Base-by-base conservation (phyloP, 2,888 invertebrate genomes). In the Philereme transversata region DNA sequence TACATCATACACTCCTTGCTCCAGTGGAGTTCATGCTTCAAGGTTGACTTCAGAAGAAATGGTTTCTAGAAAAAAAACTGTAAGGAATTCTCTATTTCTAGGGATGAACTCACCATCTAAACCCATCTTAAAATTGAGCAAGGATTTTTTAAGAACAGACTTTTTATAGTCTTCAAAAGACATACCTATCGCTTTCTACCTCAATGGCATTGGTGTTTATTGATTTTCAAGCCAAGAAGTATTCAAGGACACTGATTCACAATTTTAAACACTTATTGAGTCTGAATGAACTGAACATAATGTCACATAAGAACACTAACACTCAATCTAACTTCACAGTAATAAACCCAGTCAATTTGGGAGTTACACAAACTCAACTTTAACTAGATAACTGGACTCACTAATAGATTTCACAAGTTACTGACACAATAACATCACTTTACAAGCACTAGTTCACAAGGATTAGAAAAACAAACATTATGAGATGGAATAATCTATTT, bases 401-500 rank as follows among this genome's bases (percentile, higher is more conserved):
- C 64, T 50, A 46, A 67, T 63, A 54, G 43, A 43, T 43, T 54
- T 54, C 67, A 65, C 65, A 36, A 43, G 41, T 34, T 7, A 48
- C 40, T 44, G 52, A 57, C 65, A 67, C 69, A 62, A 53, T 35
- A 67, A 66, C 57, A 60, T 51, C 68, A 70, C 68, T 62, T 61
- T 47, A 61, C 60, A 67, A 49, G 40, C 74, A 76, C 73, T 65
- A 53, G 11, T 57, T 65, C 88, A 90, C 90, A 85, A 87, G 90
- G 90, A 87, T 71, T 82, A 90, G 88, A 88, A 90, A 91, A 91
- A 91, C 89, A 80, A 62, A 91, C 89, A 88, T 83, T 81, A 22
- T 83, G 67, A 77, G 82, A 84, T 83, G 82, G 82, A 84, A 90
- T 86, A 83, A 80, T 92, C 90, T 92, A 91, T 92, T 90, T 85